Evolutionary conservation across 2,113 vertebrate genomes (phyloP), one percentile per base, ranked within the genome.

Genomic region (Chlorocebus sabaeus): DNA sequence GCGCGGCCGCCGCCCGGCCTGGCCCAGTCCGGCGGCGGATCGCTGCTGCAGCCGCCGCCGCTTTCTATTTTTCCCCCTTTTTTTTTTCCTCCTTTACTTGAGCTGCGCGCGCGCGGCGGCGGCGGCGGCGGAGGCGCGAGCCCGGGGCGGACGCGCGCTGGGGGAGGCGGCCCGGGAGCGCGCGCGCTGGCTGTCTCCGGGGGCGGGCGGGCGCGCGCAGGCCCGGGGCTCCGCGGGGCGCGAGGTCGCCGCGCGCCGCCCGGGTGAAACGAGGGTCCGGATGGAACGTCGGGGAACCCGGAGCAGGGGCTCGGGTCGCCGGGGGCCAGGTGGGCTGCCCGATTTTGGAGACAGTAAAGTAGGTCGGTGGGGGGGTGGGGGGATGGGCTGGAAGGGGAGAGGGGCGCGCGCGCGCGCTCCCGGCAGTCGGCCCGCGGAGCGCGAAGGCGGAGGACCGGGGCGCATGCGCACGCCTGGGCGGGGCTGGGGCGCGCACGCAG

Each of bases 31-130:
- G 79, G 92, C 81, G 81, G 93, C 95, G 64, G 85, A 92, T 97
- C 61, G 84, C 85, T 86, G 95, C 97, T 85, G 93, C 89, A 86
- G 94, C 97, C 40, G 72, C 88, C 68, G 97, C 96, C 48, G 94
- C 96, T 96, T 96, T 93, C 90, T 94, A 96, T 94, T 97, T 96
- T 80, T 23, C 86, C 79, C 82, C 86, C 75, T 83, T 90, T 84
- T 95, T 92, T 95, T 92, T 98, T 93, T 90, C 88, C 90, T 96
- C 85, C 97, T 97, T 96, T 96, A 96, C 97, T 96, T 87, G 95
- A 97, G 97, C 94, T 93, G 95, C 96, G 97, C 97, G 96, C 96
- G 93, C 96, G 97, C 97, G 27, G 92, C 79, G 35, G 90, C 83
- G 38, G 95, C 83, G 38, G 95, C 83, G 32, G 86, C 89, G 90